phyloP scores from a whole-genome alignment of 2,888 invertebrate genomes.

The Geophilus truncorum region DNA sequence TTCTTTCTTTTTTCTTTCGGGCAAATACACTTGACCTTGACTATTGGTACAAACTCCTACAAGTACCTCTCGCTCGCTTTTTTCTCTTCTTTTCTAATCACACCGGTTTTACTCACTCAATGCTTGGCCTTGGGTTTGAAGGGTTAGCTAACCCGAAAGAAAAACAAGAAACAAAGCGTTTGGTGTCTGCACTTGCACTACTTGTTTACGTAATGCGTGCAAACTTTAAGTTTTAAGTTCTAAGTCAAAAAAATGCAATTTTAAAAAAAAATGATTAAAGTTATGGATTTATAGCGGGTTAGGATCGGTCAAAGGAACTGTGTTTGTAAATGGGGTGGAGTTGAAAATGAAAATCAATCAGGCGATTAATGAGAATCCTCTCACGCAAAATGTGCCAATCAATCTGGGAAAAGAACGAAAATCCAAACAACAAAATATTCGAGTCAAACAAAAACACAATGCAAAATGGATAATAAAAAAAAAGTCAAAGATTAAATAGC shows the following conservation, averaged over 20 bases:
- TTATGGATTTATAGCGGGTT: background rate
- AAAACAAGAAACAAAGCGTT: background rate
- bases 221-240: background rate
- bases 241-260: too few species aligned
- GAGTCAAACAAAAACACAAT: background rate
- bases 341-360: constrained; percentile 25
- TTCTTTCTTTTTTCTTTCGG: background rate
- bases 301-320: constrained; percentile 8
- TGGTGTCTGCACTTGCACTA: constrained; percentile 6
- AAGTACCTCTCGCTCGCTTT: background rate
- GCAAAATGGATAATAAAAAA: background rate
- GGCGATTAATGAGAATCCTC: constrained; percentile 19
- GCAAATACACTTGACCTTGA: background rate
- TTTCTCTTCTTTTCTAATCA: background rate
- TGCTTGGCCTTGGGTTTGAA: constrained; percentile 1
- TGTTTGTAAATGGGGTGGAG: background rate
- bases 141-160: background rate
- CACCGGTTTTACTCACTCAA: background rate
- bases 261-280: background rate
- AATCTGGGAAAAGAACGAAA: background rate
- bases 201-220: background rate
- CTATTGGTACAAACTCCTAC: background rate
- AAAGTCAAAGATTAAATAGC: background rate
- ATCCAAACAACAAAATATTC: background rate
- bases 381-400: constrained; percentile 21